Conservation (phyloP, 1,140 invertebrate species). For the Scaptomyza pallida region DNA sequence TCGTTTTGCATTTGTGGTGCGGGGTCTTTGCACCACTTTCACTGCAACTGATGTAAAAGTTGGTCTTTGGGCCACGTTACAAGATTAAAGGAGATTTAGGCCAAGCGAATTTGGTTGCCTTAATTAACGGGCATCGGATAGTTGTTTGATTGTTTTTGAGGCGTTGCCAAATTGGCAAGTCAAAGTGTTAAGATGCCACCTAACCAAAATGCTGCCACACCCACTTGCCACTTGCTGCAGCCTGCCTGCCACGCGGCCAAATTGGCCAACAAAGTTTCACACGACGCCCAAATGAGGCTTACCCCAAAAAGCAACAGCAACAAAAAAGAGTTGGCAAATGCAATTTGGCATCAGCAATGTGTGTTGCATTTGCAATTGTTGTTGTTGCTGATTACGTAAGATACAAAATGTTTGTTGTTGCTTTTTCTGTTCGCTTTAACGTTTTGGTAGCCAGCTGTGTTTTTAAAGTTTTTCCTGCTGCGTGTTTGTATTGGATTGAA, state of each 20-base stretch:
- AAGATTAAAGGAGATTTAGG: slow-evolving; percentile 20
- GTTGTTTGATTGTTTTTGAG: neutral
- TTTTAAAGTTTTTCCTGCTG: slow-evolving; percentile 61
- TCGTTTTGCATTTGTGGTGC: slow-evolving; percentile 33
- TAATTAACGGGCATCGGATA: slow-evolving; percentile 33
- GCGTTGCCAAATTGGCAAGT: slow-evolving; percentile 38
- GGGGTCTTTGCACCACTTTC: slow-evolving; percentile 36
- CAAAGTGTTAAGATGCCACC: slow-evolving; percentile 48
- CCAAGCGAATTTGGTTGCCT: slow-evolving; percentile 25
- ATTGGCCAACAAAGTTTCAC: slow-evolving; percentile 37
- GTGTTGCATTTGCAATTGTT: slow-evolving; percentile 22
- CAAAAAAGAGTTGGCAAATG: slow-evolving; percentile 43
- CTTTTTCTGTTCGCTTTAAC: slow-evolving; percentile 32
- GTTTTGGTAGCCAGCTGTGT: slow-evolving; percentile 40
- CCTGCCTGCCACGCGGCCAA: slow-evolving; percentile 1
- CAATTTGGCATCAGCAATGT: slow-evolving; percentile 47
- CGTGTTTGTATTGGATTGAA: slow-evolving; percentile 58
- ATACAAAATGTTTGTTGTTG: slow-evolving; percentile 17
- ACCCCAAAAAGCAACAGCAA: neutral
- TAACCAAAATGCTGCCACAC: slow-evolving; percentile 37
- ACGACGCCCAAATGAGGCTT: slow-evolving; percentile 26
- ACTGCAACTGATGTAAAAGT: slow-evolving; percentile 17
- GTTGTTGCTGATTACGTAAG: slow-evolving; percentile 63
- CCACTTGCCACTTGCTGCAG: slow-evolving; percentile 21
- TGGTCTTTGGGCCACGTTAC: neutral